Base-by-base conservation (phyloP, 1,140 invertebrate genomes). In the Panagrolaimus sp. region DNA sequence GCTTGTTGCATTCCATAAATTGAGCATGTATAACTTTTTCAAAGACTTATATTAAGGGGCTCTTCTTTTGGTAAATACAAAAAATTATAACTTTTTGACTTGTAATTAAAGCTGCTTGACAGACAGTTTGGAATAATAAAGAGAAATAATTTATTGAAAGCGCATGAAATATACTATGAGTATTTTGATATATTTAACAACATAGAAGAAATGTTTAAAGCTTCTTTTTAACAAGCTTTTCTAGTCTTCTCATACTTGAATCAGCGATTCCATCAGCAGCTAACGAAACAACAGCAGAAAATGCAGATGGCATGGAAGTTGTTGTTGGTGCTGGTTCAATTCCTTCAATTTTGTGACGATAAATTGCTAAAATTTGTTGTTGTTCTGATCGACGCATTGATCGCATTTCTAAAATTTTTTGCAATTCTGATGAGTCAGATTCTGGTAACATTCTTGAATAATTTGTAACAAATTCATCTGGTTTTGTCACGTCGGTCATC, bases 371-470 rank as follows among this genome's bases (percentile, higher is more conserved):
- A 31, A 82, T 43, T 31, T 78, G 67, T 27, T 67, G 57, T 16
- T 81, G 77, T 31, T 82, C 80, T 5, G 69, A 67, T 11, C 80
- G 70, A 47, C 74, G 74, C 25, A 80, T 57, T 38, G 69, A 92
- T 86, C 96, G 96, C 93, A 98, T 96, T 77, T 98, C 94, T 8
- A 98, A 82, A 38, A 99, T 90, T 84, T 94, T 95, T 80, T 94
- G 91, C 83, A 98, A 93, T 83, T 99, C 96, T 8, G 88, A 87
- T 11, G 89, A 83, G 71, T 94, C 92, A 31, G 91, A 89, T 77
- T 97, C 93, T 0, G 92, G 92, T 42, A 98, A 84, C 7, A 98
- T 84, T 82, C 93, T 90, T 16, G 90, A 87, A 78, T 91, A 96
- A 80, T 96, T 93, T 43, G 91, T 89, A 0, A 93, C 90, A 84